Percentiles rank a stretch among this genome's conserved stretches.
Evolutionary conservation across 2,797 vertebrate species (phyloP).

Genomic region (Epinephelus malabaricus): DNA sequence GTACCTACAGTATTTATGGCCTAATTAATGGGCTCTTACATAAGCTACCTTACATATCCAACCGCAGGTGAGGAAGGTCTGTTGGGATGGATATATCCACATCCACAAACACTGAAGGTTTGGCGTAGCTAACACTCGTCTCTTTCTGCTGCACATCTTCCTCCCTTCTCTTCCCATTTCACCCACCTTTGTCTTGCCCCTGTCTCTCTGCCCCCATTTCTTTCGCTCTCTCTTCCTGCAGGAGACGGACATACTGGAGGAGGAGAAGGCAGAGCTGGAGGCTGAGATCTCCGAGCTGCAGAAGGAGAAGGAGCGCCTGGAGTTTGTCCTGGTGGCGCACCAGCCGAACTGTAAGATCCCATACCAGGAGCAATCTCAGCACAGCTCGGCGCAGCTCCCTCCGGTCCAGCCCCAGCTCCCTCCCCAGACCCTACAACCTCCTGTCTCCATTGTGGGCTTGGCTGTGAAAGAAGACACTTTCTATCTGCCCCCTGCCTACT

Average conservation of each 20-base stretch:
- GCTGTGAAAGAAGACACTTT: slow-evolving; percentile 92
- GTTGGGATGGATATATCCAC: slow-evolving; percentile 30
- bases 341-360: slow-evolving; percentile 94
- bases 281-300: slow-evolving; percentile 96
- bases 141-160: slow-evolving; percentile 31
- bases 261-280: slow-evolving; percentile 96
- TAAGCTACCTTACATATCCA: slow-evolving; percentile 38
- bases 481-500: slow-evolving; percentile 88
- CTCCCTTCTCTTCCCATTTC: slow-evolving; percentile 23
- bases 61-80: slow-evolving; percentile 29
- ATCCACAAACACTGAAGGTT: slow-evolving; percentile 31
- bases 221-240: slow-evolving; percentile 70
- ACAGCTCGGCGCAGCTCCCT: slow-evolving; percentile 73
- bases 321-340: slow-evolving; percentile 96
- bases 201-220: neutral
- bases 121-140: slow-evolving; percentile 27
- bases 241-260: slow-evolving; percentile 97
- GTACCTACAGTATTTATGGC: slow-evolving; percentile 38
- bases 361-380: slow-evolving; percentile 86
- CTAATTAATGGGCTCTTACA: slow-evolving; percentile 51
- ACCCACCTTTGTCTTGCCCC: slow-evolving; percentile 35
- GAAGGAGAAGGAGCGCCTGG: slow-evolving; percentile 96
- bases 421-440: slow-evolving; percentile 74
- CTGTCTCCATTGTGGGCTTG: slow-evolving; percentile 90
- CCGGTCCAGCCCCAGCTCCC: slow-evolving; percentile 78